Percentiles rank a stretch among this genome's conserved stretches.
phyloP scores from a whole-genome alignment of 2,113 vertebrate genomes.

The Xiphias gladius region DNA sequence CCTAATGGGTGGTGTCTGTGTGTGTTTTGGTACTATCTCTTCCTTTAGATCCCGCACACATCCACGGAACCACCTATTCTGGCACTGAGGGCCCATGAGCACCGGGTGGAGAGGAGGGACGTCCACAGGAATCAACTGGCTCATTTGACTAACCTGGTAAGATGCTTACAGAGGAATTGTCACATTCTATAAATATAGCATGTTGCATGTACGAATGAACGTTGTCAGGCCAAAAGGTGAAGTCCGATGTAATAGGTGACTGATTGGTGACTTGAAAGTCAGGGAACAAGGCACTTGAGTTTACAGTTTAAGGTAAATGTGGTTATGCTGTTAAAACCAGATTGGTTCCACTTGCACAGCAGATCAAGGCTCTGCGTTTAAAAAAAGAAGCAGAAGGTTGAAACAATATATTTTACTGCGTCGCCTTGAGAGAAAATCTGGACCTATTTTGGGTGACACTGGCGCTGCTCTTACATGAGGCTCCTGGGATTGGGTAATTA shows the following conservation, averaged over 20 bases:
- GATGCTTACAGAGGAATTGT: constrained; percentile 17
- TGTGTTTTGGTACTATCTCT: constrained; percentile 19
- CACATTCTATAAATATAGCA: neutral
- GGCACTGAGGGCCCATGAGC: constrained; percentile 73
- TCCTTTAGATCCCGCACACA: constrained; percentile 78
- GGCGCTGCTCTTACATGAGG: constrained; percentile 12
- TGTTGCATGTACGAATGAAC: neutral
- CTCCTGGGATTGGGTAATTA: constrained; percentile 69
- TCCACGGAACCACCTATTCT: constrained; percentile 78
- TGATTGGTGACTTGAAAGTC: constrained; percentile 27
- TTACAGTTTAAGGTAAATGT: constrained; percentile 4
- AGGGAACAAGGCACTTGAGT: constrained; percentile 19
- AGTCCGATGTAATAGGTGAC: constrained; percentile 19
- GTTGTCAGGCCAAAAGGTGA: constrained; percentile 2
- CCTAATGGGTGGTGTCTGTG: constrained; percentile 45
- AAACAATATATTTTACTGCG: neutral
- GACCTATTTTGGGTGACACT: constrained; percentile 42
- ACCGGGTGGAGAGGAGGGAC: constrained; percentile 86
- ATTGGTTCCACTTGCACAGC: neutral
- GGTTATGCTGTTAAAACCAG: constrained; percentile 6
- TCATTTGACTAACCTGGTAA: constrained; percentile 86
- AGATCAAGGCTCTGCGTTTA: neutral
- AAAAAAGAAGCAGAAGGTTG: neutral
- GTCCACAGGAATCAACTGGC: constrained; percentile 72
- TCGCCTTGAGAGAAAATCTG: constrained; percentile 16